Evolutionary conservation across 1,140 invertebrate species (phyloP).

Genomic region (Pseudomyrmex dendroicus): DNA sequence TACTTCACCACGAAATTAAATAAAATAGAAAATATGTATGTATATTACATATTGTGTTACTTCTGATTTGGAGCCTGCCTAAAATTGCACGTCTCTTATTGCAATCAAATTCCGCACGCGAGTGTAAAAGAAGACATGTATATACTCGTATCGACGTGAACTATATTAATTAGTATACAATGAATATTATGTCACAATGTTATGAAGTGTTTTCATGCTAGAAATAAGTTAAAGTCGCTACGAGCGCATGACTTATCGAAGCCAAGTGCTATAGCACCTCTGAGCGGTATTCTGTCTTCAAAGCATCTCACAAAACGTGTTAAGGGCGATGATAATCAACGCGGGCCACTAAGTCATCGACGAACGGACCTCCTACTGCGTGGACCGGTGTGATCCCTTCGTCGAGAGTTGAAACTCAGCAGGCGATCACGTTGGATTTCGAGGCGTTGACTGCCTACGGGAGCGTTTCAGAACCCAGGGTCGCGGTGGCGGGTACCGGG

Average conservation of each 20-base stretch:
- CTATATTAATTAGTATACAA: background rate
- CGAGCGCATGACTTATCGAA: background rate
- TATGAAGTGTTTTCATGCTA: background rate
- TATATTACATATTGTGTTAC: too few species aligned
- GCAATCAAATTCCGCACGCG: too few species aligned
- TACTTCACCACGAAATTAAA: too few species aligned
- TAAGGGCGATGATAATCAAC: constrained; percentile 29
- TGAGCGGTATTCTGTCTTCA: background rate
- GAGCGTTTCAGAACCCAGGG: constrained; percentile 78
- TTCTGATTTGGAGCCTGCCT: too few species aligned
- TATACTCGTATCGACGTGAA: background rate
- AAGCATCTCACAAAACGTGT: background rate
- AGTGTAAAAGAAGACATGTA: too few species aligned
- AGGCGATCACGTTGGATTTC: constrained; percentile 81
- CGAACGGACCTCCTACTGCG: constrained; percentile 14
- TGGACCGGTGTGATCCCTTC: constrained; percentile 23
- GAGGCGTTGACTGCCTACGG: constrained; percentile 80
- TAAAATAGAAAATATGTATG: too few species aligned
- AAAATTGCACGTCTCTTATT: too few species aligned
- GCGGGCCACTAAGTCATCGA: constrained; percentile 5
- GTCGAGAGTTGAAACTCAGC: constrained; percentile 31
- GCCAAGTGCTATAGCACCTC: background rate
- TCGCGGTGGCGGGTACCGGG: constrained; percentile 85
- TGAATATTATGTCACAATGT: constrained; percentile 13
- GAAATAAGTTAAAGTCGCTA: background rate